A percentile compares a stretch with the other conserved stretches of the same genome.
Evolutionary conservation across 2,113 vertebrate species (phyloP).

Genomic region (Chelonoidis abingdonii): DNA sequence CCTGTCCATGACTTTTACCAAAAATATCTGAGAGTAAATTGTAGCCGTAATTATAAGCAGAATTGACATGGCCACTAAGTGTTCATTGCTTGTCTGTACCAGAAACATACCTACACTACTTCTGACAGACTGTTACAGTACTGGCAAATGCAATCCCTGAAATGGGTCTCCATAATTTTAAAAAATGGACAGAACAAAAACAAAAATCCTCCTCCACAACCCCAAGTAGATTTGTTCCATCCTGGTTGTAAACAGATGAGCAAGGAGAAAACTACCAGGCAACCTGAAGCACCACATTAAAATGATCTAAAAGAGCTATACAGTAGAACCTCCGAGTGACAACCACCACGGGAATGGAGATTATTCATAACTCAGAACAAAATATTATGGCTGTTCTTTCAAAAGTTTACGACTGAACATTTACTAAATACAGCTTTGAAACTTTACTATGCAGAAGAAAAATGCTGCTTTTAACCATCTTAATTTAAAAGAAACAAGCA

Average conservation of each 20-base stretch:
- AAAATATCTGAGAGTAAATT: no score
- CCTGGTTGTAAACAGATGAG: neutral
- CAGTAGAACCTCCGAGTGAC: no score
- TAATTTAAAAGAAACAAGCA: no score
- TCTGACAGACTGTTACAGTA: neutral
- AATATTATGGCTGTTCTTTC: no score
- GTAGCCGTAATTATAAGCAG: neutral
- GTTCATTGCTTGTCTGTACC: neutral
- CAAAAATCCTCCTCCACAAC: neutral
- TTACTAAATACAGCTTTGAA: no score
- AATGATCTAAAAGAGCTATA: neutral
- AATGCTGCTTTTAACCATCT: no score
- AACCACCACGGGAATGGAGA: no score
- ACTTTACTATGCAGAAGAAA: no score
- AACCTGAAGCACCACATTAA: neutral
- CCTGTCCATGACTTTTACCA: no score
- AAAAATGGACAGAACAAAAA: neutral
- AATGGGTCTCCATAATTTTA: neutral
- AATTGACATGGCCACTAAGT: neutral
- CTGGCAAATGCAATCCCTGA: neutral
- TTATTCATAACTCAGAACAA: no score
- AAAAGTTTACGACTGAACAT: no score
- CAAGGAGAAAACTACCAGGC: neutral
- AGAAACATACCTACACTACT: neutral
- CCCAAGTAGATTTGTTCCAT: neutral